A percentile compares a stretch with the other conserved stretches of the same genome.
phyloP scores from a whole-genome alignment of 1,140 invertebrate species.

The Drosophila arizonae region DNA sequence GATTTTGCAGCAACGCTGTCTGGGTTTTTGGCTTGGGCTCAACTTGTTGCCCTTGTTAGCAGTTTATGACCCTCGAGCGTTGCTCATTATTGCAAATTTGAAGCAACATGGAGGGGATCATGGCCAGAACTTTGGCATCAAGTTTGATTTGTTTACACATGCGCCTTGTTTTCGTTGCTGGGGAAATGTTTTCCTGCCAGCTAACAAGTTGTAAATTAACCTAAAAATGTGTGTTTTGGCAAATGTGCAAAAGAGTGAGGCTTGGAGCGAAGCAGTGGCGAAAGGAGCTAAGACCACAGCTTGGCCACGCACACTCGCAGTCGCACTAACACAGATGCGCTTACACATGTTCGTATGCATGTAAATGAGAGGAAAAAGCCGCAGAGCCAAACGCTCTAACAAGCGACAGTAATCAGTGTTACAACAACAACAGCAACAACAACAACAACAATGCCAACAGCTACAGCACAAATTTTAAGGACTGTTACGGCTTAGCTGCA shows the following conservation, averaged over 20 bases:
- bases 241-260: slow-evolving; percentile 51
- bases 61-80: slow-evolving; percentile 50
- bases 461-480: slow-evolving; percentile 7
- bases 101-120: slow-evolving; percentile 42
- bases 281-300: slow-evolving; percentile 15
- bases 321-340: background rate
- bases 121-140: slow-evolving; percentile 58
- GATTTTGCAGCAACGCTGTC: slow-evolving; percentile 26
- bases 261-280: background rate
- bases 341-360: slow-evolving; percentile 51
- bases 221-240: slow-evolving; percentile 76
- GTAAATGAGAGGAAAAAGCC: slow-evolving; percentile 71
- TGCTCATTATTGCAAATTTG: slow-evolving; percentile 74
- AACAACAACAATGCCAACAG: slow-evolving; percentile 47
- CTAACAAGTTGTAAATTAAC: slow-evolving; percentile 80
- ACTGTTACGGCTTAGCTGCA: slow-evolving; percentile 13
- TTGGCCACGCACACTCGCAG: slow-evolving; percentile 27
- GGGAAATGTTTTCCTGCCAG: slow-evolving; percentile 66
- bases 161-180: slow-evolving; percentile 57
- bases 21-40: slow-evolving; percentile 28
- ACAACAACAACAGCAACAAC: slow-evolving; percentile 48
- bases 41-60: slow-evolving; percentile 63
- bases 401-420: slow-evolving; percentile 73
- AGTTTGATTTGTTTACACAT: slow-evolving; percentile 78
- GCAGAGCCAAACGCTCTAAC: slow-evolving; percentile 76